phyloP scores from a whole-genome alignment of 2,888 invertebrate genomes.

The Ormyrus pomaceus region DNA sequence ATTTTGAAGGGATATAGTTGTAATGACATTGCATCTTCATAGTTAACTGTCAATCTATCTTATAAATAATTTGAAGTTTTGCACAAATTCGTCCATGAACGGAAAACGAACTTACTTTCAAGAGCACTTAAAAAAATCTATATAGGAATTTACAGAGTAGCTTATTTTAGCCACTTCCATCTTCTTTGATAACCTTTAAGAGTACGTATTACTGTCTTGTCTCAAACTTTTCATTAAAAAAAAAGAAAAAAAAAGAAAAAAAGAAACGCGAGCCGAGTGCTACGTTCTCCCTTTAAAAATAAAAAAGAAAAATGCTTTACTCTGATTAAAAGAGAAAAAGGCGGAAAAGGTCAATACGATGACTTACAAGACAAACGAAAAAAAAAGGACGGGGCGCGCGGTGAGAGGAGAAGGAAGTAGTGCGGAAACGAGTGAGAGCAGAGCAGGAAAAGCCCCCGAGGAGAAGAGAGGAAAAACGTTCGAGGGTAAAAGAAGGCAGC shows the following conservation, averaged over 20 bases:
- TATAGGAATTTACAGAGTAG: too few species aligned
- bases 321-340: conserved; percentile 26
- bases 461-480: too few species aligned
- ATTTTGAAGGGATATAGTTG: too few species aligned
- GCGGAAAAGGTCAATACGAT: conserved; percentile 13
- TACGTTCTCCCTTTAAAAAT: neutral
- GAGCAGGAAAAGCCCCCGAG: neutral
- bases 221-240: too few species aligned
- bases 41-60: too few species aligned
- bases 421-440: neutral
- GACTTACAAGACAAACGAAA: conserved; percentile 28
- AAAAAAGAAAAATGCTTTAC: neutral
- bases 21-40: too few species aligned
- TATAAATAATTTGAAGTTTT: too few species aligned
- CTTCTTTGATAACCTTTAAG: conserved; percentile 12
- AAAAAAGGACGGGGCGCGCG: neutral
- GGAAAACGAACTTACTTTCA: too few species aligned
- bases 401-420: neutral
- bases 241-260: too few species aligned
- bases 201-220: too few species aligned
- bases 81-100: too few species aligned
- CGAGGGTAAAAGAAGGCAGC: conserved; percentile 5
- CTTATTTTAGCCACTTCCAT: neutral
- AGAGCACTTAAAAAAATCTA: too few species aligned
- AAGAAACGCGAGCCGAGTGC: neutral